Percentiles rank a stretch among this genome's conserved stretches.
Evolutionary conservation across 2,888 invertebrate genomes (phyloP).

Genomic region (Isoperla grammatica): DNA sequence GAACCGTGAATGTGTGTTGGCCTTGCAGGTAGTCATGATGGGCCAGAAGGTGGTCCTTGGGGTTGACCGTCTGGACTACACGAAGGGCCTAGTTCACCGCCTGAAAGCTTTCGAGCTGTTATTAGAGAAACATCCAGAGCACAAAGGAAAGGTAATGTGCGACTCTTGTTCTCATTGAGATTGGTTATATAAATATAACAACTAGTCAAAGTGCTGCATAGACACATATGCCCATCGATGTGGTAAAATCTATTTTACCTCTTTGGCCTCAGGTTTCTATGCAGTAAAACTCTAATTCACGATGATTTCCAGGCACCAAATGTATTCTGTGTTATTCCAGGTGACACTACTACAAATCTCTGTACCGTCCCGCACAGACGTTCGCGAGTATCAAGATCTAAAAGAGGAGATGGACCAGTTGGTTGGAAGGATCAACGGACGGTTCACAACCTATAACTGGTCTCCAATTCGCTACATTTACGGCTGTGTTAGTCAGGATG

Average conservation of each 20-base stretch:
- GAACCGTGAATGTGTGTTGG: no score
- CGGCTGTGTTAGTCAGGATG: constrained; percentile 81
- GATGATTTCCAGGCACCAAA: no score
- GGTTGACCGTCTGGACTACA: constrained; percentile 85
- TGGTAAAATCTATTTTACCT: no score
- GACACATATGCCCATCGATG: no score
- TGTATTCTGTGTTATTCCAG: constrained; percentile 37
- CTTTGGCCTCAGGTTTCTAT: no score
- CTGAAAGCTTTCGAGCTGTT: constrained; percentile 77
- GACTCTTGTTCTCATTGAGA: no score
- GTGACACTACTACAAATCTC: constrained; percentile 73
- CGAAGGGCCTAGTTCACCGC: constrained; percentile 80
- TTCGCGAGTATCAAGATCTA: constrained; percentile 82
- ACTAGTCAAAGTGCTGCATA: no score
- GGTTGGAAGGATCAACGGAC: constrained; percentile 81
- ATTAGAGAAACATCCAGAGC: constrained; percentile 77
- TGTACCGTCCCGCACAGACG: constrained; percentile 84
- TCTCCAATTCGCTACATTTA: constrained; percentile 87
- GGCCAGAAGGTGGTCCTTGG: constrained; percentile 65
- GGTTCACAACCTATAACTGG: constrained; percentile 88
- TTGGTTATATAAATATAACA: no score
- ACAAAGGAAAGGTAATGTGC: constrained; percentile 71
- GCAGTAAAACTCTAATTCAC: no score
- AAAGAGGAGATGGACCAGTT: constrained; percentile 88
- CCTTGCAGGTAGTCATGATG: constrained; percentile 26